Conservation (phyloP, 1,140 invertebrate species). For the Drosophila insularis region DNA sequence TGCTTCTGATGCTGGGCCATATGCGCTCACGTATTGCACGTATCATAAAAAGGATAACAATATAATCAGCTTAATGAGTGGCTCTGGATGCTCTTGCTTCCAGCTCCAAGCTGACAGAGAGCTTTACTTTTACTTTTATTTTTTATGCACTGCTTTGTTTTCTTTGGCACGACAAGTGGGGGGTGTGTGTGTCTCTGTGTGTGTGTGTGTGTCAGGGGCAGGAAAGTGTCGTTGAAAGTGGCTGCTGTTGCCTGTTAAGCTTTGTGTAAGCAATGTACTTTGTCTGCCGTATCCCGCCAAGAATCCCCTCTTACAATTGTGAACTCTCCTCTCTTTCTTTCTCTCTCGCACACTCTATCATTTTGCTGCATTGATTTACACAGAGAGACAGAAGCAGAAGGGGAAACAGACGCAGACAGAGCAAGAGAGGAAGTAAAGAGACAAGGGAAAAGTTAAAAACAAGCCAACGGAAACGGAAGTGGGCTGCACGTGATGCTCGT, state of each 20-base stretch:
- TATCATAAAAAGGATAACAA: conserved; percentile 82
- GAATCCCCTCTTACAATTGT: neutral
- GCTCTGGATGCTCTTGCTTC: conserved; percentile 49
- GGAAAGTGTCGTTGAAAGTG: conserved; percentile 8
- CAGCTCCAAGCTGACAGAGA: conserved; percentile 47
- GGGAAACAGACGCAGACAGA: neutral
- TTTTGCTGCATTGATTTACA: conserved; percentile 70
- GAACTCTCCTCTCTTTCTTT: neutral
- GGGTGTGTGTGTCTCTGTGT: neutral
- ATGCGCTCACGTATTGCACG: conserved; percentile 80
- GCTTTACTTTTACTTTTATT: conserved; percentile 75
- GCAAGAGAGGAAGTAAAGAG: neutral
- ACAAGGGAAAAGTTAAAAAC: conserved; percentile 66
- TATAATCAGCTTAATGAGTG: conserved; percentile 82
- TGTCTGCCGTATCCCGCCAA: conserved; percentile 49
- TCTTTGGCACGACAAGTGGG: conserved; percentile 24
- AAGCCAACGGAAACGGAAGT: conserved; percentile 78
- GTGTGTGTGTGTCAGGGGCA: neutral
- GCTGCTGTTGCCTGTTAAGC: conserved; percentile 65
- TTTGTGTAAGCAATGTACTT: conserved; percentile 79
- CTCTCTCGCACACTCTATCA: conserved; percentile 1
- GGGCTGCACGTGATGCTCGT: conserved; percentile 79
- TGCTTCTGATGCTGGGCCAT: conserved; percentile 47
- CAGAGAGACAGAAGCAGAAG: conserved; percentile 20
- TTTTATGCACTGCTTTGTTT: conserved; percentile 79